These are phyloP conservation scores for Siniperca undulata DNA, from an alignment of 2,797 vertebrate species.

Conservation along the genomic window DNA sequence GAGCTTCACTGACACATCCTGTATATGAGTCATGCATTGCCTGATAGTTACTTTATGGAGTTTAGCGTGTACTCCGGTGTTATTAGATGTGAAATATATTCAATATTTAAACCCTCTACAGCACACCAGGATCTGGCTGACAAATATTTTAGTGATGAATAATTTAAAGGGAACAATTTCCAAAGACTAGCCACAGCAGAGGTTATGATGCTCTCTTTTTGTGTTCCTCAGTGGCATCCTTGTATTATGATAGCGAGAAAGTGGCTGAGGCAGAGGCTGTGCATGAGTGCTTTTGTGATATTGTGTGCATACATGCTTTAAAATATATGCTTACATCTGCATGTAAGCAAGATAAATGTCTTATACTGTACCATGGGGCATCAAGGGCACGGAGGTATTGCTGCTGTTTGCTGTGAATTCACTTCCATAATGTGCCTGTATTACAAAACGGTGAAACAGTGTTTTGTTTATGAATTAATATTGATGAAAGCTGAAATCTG, in stretches of 20 bases:
- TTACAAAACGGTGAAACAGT: conserved; percentile 30
- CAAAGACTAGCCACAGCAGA: conserved; percentile 57
- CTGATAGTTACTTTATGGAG: conserved; percentile 55
- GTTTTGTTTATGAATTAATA: conserved; percentile 51
- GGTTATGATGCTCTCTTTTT: conserved; percentile 48
- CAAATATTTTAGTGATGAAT: conserved; percentile 73
- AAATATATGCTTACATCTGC: conserved; percentile 33
- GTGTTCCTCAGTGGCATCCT: conserved; percentile 31
- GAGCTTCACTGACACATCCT: conserved; percentile 54
- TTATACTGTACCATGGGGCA: conserved; percentile 7
- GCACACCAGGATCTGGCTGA: conserved; percentile 56
- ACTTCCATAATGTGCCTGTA: conserved; percentile 36
- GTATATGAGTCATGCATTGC: conserved; percentile 59
- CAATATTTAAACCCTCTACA: conserved; percentile 60
- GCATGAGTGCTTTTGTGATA: conserved; percentile 20
- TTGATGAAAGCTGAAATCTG: conserved; percentile 42
- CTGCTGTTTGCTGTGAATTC: conserved; percentile 42
- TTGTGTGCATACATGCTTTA: conserved; percentile 19
- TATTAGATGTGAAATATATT: conserved; percentile 64
- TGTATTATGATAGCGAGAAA: conserved; percentile 8
- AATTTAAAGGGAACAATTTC: conserved; percentile 70
- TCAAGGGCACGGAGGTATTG: conserved; percentile 28
- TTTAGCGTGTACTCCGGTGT: conserved; percentile 17
- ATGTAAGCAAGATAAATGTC: conserved; percentile 44
- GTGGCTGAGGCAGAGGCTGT: not conserved